Percentiles rank a stretch among this genome's conserved stretches.
phyloP scores from a whole-genome alignment of 1,140 invertebrate genomes.

The Caenorhabditis remanei region DNA sequence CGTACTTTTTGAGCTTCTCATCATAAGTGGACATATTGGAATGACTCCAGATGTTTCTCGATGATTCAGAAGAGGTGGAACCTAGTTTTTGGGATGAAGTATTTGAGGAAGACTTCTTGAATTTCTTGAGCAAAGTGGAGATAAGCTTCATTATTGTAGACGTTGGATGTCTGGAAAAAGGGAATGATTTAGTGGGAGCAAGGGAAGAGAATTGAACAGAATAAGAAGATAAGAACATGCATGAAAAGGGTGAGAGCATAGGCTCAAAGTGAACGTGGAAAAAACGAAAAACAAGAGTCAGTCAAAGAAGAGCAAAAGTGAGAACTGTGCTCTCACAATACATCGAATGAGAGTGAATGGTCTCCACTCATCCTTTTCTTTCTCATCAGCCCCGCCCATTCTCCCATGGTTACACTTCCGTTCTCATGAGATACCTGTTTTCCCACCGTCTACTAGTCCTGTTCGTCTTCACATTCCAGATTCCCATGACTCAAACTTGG shows the following conservation, averaged over 20 bases:
- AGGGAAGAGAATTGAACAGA: not conserved
- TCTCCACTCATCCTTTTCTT: no score
- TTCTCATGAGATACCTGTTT: no score
- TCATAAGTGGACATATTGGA: not conserved
- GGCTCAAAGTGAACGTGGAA: no score
- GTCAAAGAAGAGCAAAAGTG: no score
- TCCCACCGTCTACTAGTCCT: no score
- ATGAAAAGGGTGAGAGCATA: not conserved
- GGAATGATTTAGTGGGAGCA: not conserved
- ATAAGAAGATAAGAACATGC: not conserved
- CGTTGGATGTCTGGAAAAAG: not conserved
- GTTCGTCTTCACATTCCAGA: no score
- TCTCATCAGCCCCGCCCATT: no score
- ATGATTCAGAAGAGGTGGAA: not conserved
- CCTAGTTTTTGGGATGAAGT: not conserved
- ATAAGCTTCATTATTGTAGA: not conserved
- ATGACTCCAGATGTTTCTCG: not conserved
- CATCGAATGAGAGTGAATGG: no score
- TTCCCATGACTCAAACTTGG: no score
- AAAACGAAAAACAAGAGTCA: no score
- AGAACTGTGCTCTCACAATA: no score
- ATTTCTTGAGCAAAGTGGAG: slow-evolving; percentile 4
- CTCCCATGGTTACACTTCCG: no score
- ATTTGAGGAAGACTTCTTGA: not conserved
- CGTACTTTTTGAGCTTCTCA: slow-evolving; percentile 26